Evolutionary conservation across 2,888 invertebrate species (phyloP), one percentile per base, ranked within the genome.

Genomic region (Nomada ruficornis): DNA sequence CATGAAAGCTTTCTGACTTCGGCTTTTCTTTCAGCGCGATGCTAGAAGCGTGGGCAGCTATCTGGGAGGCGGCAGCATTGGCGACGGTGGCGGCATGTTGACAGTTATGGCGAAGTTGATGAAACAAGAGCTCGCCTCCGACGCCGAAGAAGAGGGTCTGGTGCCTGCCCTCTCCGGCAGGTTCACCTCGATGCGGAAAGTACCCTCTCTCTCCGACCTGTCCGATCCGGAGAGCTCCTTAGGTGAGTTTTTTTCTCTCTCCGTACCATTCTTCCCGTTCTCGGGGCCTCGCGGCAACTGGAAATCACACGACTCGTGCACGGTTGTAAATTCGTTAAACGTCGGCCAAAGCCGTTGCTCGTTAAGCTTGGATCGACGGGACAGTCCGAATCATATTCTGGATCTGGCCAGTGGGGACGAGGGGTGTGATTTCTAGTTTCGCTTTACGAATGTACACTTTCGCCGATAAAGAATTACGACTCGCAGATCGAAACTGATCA

Each of bases 221-320:
- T 98, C 98, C 70, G 98, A 98, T 94, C 97, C 97, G 78, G 98
- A 98, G 94, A 97, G 97, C 82, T 98, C 98, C 79, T 94, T 98
- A 93, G 98, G 98, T 98, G 94, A 97, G 98, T 97, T 50, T 54
- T 72, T 84, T 42, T 52, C 63, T 11, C 26, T 11, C 11, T 47
- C 13, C 57, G 10, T 9, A 26, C 7, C n/a, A 64, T 54, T 63
- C 36, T 57, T 36, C 57, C 20, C 5, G n/a, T 26, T 29, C 36
- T 70, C 0, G 13, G 50, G 67, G n/a, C 18, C 47, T 20, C 55
- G 29, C 65, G 65, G 60, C 55, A 65, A 62, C 65, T 65, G 71
- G 62, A 76, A 42, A 75, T 82, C 77, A 20, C n/a, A 13, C 15
- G 18, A 15, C 57, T 5, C 54, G 20, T 47, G 13, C 18, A 9